Percentiles rank a stretch among this genome's conserved stretches.
Conservation (phyloP, 2,888 invertebrate genomes). For the Cephonodes hylas region DNA sequence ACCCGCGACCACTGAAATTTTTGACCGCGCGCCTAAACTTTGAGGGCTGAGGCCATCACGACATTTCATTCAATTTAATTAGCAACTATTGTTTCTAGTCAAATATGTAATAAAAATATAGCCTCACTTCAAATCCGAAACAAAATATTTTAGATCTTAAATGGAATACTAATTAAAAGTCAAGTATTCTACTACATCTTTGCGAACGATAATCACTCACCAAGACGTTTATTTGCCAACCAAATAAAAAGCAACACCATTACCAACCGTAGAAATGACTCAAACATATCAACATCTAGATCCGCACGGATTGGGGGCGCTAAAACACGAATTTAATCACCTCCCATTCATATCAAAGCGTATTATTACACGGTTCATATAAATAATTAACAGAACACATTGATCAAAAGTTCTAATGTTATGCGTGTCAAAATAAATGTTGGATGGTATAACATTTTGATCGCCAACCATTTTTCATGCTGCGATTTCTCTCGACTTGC, state of each 20-base stretch:
- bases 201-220: not conserved
- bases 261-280: not conserved
- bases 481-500: not conserved
- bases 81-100: too few species aligned
- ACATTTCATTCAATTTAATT: too few species aligned
- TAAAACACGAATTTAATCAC: slow-evolving; percentile 4
- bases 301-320: slow-evolving; percentile 4
- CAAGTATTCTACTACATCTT: not conserved
- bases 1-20: too few species aligned
- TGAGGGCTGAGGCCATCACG: too few species aligned
- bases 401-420: slow-evolving; percentile 6
- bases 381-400: slow-evolving; percentile 6
- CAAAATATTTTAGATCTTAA: not conserved
- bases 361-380: slow-evolving; percentile 1
- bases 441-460: not conserved
- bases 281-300: not conserved
- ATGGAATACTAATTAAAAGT: not conserved
- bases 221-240: not conserved
- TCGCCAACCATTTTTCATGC: not conserved
- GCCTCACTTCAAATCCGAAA: too few species aligned
- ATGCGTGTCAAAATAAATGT: not conserved
- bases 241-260: not conserved
- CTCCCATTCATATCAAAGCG: not conserved
- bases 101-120: too few species aligned
- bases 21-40: too few species aligned